A percentile compares a stretch with the other conserved stretches of the same genome.
Conservation (phyloP, 2,888 invertebrate species). For the Philhelius pedissequus region DNA sequence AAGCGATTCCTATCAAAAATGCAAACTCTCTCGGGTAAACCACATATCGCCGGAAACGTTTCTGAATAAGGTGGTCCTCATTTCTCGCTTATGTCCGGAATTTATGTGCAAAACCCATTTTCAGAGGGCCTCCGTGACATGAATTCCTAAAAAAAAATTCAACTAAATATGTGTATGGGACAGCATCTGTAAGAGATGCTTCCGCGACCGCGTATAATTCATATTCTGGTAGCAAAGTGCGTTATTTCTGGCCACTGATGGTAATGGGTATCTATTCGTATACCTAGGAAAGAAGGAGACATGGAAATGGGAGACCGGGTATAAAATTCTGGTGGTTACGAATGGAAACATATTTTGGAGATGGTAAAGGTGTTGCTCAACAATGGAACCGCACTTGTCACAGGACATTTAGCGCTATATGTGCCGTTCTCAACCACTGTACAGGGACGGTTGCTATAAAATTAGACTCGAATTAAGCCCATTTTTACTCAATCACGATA, state of each 20-base stretch:
- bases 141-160: slow-evolving; percentile 34
- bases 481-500: too few relatives aligned
- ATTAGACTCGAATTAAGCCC: too few relatives aligned
- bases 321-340: background rate
- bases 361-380: background rate
- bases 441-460: background rate
- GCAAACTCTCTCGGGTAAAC: background rate
- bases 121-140: background rate
- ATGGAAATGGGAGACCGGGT: too few relatives aligned
- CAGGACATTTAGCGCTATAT: background rate
- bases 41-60: background rate
- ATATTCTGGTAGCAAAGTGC: background rate
- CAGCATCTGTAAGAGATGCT: background rate
- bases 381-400: background rate
- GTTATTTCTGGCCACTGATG: background rate
- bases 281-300: background rate
- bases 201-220: slow-evolving; percentile 5
- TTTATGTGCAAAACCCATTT: slow-evolving; percentile 61
- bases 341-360: background rate
- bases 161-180: background rate
- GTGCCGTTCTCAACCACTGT: background rate
- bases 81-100: slow-evolving; percentile 23
- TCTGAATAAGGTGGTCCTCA: background rate
- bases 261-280: background rate
- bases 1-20: slow-evolving; percentile 1